phyloP scores from a whole-genome alignment of 37 sponge, comb jelly and placozoan species.

The Chondrosia reniformis region DNA sequence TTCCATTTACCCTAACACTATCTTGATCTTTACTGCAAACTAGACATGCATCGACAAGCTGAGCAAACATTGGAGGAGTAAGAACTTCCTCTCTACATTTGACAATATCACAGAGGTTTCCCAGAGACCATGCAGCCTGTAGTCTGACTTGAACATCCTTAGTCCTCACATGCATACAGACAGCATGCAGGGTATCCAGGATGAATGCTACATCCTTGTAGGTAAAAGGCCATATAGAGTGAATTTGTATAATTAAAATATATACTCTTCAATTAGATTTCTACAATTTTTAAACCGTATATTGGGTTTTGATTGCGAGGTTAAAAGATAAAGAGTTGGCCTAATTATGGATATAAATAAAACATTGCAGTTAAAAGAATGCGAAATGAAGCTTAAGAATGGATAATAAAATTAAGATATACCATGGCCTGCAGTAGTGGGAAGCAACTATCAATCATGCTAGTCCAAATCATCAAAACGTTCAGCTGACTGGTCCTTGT shows the following conservation, averaged over 20 bases:
- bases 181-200: neutral
- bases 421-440: too few species aligned
- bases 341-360: too few species aligned
- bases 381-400: too few species aligned
- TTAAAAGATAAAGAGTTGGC: too few species aligned
- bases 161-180: neutral
- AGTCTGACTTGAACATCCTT: slow-evolving; percentile 5
- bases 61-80: neutral
- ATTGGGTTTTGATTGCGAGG: too few species aligned
- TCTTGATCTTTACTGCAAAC: slow-evolving; percentile 1
- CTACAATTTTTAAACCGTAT: too few species aligned
- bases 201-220: neutral
- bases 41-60: slow-evolving; percentile 18
- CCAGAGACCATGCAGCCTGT: slow-evolving; percentile 20
- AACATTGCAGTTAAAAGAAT: too few species aligned
- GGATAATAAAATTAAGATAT: too few species aligned
- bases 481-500: too few species aligned
- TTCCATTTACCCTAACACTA: neutral
- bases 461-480: too few species aligned
- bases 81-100: slow-evolving; percentile 5
- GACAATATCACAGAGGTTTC: slow-evolving; percentile 16
- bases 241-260: neutral
- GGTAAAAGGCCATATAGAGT: neutral
- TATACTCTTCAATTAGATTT: neutral
- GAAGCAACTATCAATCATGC: too few species aligned